Base-by-base conservation (phyloP, 1,140 invertebrate genomes). In the Coboldia fuscipes region DNA sequence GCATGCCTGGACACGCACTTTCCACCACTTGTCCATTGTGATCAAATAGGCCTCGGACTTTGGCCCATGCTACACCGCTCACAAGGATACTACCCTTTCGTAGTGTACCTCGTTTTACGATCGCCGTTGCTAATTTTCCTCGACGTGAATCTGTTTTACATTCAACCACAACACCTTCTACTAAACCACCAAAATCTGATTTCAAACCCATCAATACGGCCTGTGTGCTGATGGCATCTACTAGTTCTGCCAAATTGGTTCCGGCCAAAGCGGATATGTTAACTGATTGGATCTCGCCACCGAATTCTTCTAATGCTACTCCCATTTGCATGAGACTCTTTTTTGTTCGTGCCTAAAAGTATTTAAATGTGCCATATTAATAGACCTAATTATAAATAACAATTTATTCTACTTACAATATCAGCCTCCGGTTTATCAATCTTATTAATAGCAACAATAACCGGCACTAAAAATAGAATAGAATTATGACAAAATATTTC, bases 401-500 rank as follows among this genome's bases (percentile, higher is more conserved):
- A 15, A 20, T 26, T 40, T 27, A 28, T 6, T 24, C 56, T 61
- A 65, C 69, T 63, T 69, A 81, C 78, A 59, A 86, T 69, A 65
- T 97, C 68, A 37, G 80, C 81, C 48, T 70, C 68, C 32, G 72
- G 71, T 49, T 92, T 90, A 58, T 99, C 96, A 43, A 96, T 90
- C 67, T 99, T 99, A 57, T 98, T 99, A 30, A 99, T 79, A n/a
- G 94, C 94, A 30, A 98, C 86, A 45, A 99, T 75, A 3, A 98
- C 80, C 0, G 92, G 90, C 42, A 97, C 88, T 75, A 14, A 14
- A 29, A 29, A 8, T 14, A 29, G 13, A 29, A 29, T 6, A 13
- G 7, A 18, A 18, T 31, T 4, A 8, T 6, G 12, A 7, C 10
- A 6, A 7, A 30, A 8, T 13, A 30, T n/a, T 30, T 30, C 6